Conservation (phyloP, 2,797 vertebrate species). For the Falco berigora region DNA sequence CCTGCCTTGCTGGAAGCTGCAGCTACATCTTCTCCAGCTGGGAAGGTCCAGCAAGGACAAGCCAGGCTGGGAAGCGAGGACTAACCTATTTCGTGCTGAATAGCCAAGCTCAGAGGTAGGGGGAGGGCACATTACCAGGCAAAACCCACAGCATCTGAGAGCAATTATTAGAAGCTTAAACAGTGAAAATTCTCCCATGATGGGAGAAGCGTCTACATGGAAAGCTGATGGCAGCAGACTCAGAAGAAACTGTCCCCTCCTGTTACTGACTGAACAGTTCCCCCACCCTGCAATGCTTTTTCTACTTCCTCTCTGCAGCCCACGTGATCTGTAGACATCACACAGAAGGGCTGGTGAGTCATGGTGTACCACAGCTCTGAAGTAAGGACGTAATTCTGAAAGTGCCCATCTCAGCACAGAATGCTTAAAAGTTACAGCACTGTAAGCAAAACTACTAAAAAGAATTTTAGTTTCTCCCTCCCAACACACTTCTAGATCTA, state of each 20-base stretch:
- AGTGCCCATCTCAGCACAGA: constrained; percentile 31
- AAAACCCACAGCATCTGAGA: neutral
- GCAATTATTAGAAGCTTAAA: neutral
- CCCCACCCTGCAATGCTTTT: neutral
- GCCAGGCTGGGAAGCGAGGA: neutral
- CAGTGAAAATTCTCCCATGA: neutral
- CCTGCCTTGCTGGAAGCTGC: neutral
- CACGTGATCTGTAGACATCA: neutral
- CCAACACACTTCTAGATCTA: neutral
- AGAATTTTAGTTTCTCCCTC: neutral
- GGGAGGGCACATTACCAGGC: neutral
- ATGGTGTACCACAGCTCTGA: neutral
- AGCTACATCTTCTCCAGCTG: neutral
- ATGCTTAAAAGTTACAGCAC: neutral
- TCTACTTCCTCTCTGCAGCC: neutral
- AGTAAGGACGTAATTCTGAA: constrained; percentile 21
- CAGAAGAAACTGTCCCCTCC: neutral
- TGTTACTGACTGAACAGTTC: neutral
- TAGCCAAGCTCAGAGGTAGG: neutral
- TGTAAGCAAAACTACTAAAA: neutral
- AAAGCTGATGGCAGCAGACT: constrained; percentile 7
- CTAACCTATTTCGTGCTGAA: neutral
- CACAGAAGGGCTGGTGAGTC: constrained; percentile 34
- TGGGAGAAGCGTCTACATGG: neutral
- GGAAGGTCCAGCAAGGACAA: neutral